phyloP scores from a whole-genome alignment of 1,140 invertebrate genomes.

The Amyelois transitella region DNA sequence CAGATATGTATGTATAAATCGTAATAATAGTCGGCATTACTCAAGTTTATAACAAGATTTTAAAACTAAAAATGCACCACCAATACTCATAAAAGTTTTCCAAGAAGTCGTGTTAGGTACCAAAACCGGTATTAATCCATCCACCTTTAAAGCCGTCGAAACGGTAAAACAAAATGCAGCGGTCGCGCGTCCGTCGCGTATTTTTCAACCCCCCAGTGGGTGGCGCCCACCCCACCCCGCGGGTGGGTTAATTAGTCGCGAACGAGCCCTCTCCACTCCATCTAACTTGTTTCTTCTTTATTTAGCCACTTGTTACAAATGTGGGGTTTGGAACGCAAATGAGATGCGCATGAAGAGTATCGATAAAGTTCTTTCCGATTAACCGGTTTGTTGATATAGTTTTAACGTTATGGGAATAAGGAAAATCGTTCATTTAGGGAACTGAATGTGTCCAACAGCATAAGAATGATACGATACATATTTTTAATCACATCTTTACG shows the following conservation, averaged over 20 bases:
- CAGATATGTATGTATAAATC: too few relatives aligned
- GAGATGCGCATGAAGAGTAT: conserved; percentile 21
- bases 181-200: conserved; percentile 37
- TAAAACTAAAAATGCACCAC: background rate
- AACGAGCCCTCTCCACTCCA: conserved; percentile 64
- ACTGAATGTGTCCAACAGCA: too few relatives aligned
- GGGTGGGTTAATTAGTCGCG: conserved; percentile 70
- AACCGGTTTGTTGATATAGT: too few relatives aligned
- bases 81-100: background rate
- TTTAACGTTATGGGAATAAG: too few relatives aligned
- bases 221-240: conserved; percentile 33
- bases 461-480: too few relatives aligned
- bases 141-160: background rate
- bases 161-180: conserved; percentile 4
- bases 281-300: conserved; percentile 71
- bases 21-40: too few relatives aligned
- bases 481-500: too few relatives aligned
- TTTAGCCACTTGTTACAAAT: conserved; percentile 70
- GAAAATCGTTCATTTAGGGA: too few relatives aligned
- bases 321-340: conserved; percentile 41
- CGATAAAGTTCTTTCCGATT: conserved; percentile 10
- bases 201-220: conserved; percentile 43
- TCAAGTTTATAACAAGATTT: too few relatives aligned
- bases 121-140: background rate
- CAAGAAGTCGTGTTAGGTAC: background rate